A percentile compares a stretch with the other conserved stretches of the same genome.
Conservation (phyloP, 2,113 vertebrate genomes). For the Pluvianellus socialis region DNA sequence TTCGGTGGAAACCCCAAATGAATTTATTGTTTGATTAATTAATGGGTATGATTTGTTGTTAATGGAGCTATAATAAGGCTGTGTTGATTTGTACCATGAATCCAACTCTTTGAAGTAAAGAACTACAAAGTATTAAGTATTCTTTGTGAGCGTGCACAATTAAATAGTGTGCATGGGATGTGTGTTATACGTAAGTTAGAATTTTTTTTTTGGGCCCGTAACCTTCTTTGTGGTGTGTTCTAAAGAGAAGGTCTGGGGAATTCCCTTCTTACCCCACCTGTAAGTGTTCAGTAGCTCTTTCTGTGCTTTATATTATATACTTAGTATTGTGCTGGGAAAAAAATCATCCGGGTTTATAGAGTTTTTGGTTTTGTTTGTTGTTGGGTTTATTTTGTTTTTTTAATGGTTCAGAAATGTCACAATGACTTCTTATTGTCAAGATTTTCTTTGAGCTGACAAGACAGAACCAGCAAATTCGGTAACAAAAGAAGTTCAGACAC, state of each 20-base stretch:
- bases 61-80: neutral
- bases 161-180: neutral
- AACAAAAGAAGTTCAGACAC: neutral
- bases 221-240: neutral
- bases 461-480: neutral
- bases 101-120: neutral
- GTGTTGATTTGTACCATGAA: neutral
- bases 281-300: neutral
- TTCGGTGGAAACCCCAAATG: neutral
- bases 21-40: conserved; percentile 13
- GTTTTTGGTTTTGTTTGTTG: too few species aligned
- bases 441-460: neutral
- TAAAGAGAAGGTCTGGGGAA: neutral
- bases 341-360: neutral
- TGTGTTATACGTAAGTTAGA: neutral
- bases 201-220: neutral
- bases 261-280: neutral
- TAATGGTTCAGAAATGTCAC: neutral
- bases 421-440: neutral
- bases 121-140: neutral
- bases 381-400: neutral
- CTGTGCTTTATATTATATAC: neutral
- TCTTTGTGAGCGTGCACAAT: neutral
- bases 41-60: conserved; percentile 7
- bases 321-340: neutral